A percentile compares a stretch with the other conserved stretches of the same genome.
Conservation (phyloP, 2,888 invertebrate species). For the Antitype chi region DNA sequence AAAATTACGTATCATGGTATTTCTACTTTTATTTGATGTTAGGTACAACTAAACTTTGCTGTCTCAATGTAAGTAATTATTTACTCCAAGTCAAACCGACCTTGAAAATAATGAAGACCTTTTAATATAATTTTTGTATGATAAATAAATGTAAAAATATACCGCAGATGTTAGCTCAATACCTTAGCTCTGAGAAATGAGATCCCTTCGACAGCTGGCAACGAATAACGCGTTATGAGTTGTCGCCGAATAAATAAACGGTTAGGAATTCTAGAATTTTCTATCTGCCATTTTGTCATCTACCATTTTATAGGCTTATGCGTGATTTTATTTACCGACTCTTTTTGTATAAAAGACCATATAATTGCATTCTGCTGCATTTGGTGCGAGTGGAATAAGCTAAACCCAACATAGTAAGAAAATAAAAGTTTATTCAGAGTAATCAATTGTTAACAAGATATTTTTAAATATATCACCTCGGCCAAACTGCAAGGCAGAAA, state of each 20-base stretch:
- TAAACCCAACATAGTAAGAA: too few relatives aligned
- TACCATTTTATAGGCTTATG: neutral
- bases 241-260: constrained; percentile 34
- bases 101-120: constrained; percentile 17
- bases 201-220: constrained; percentile 34
- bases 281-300: constrained; percentile 12
- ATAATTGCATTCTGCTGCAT: neutral
- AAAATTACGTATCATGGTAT: neutral
- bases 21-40: neutral
- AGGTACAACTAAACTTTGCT: neutral
- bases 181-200: constrained; percentile 25
- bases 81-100: neutral
- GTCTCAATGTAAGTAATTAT: neutral
- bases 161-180: constrained; percentile 47
- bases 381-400: too few relatives aligned
- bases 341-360: neutral
- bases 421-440: too few relatives aligned
- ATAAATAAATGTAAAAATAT: constrained; percentile 35
- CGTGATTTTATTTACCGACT: neutral
- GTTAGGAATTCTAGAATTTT: constrained; percentile 25
- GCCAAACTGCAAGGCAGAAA: too few relatives aligned
- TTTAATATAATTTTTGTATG: constrained; percentile 31
- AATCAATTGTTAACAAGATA: too few relatives aligned
- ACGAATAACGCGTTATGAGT: constrained; percentile 28
- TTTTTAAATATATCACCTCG: too few relatives aligned